Conservation (phyloP, 2,888 invertebrate genomes). For the Xylophagus ater region DNA sequence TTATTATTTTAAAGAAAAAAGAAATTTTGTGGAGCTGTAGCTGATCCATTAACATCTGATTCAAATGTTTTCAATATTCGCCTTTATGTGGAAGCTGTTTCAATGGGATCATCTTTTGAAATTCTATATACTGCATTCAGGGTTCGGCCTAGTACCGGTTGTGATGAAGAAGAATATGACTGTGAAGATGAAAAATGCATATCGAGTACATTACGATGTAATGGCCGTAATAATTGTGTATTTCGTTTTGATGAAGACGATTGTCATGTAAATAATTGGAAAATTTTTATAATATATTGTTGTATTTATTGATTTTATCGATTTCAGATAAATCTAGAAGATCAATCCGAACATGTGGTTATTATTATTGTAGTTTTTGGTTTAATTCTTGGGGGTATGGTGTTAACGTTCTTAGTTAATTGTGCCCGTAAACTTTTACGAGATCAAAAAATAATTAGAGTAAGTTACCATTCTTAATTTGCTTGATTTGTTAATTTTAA, state of each 20-base stretch:
- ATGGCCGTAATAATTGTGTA: constrained; percentile 65
- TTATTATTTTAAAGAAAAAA: constrained; percentile 28
- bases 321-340: constrained; percentile 27
- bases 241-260: constrained; percentile 65
- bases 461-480: constrained; percentile 37
- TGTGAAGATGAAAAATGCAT: constrained; percentile 87
- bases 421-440: constrained; percentile 75
- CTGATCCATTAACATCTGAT: constrained; percentile 59
- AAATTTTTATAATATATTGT: constrained; percentile 1
- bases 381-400: constrained; percentile 77
- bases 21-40: constrained; percentile 77
- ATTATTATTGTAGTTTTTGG: constrained; percentile 82
- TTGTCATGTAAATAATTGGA: constrained; percentile 39
- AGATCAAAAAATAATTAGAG: constrained; percentile 79
- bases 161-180: constrained; percentile 57
- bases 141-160: no score
- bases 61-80: constrained; percentile 62
- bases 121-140: constrained; percentile 67
- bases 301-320: constrained; percentile 1
- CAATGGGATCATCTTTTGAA: constrained; percentile 49
- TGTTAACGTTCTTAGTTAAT: constrained; percentile 77
- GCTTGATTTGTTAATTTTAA: not conserved
- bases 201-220: constrained; percentile 53
- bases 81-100: constrained; percentile 54
- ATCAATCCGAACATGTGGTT: constrained; percentile 60